Evolutionary conservation across 2,888 invertebrate genomes (phyloP).

Genomic region (Drosophila anceps): DNA sequence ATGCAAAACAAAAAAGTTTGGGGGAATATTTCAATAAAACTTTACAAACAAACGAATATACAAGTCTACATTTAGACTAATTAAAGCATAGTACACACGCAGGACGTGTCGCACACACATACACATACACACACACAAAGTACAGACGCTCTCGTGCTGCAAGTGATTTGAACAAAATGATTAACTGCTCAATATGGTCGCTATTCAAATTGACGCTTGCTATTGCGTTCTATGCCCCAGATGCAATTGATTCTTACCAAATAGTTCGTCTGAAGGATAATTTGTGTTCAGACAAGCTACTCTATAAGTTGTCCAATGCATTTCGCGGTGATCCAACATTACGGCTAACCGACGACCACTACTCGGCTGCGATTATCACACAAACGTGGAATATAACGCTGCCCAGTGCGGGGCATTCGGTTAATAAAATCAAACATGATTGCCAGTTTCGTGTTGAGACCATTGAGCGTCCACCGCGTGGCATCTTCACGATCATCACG

Average conservation of each 20-base stretch:
- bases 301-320: constrained; percentile 73
- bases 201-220: constrained; percentile 50
- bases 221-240: constrained; percentile 48
- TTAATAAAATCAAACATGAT: constrained; percentile 80
- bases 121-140: constrained; percentile 17
- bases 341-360: constrained; percentile 77
- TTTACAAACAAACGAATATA: constrained; percentile 27
- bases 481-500: constrained; percentile 83
- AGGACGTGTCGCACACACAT: constrained; percentile 31
- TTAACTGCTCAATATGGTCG: constrained; percentile 45
- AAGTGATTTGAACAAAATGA: constrained; percentile 51
- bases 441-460: constrained; percentile 82
- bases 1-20: constrained; percentile 59
- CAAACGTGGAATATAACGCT: constrained; percentile 83
- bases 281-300: constrained; percentile 81
- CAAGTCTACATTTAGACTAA: constrained; percentile 23
- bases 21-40: constrained; percentile 23
- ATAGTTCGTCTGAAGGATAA: constrained; percentile 81
- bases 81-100: constrained; percentile 36
- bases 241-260: constrained; percentile 45
- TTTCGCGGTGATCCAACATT: constrained; percentile 81
- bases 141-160: constrained; percentile 20
- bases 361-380: constrained; percentile 82
- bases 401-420: constrained; percentile 63
- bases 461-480: constrained; percentile 72